Evolutionary conservation across 2,888 invertebrate genomes (phyloP), one percentile per base, ranked within the genome.

Genomic region (Epinotia demarniana): DNA sequence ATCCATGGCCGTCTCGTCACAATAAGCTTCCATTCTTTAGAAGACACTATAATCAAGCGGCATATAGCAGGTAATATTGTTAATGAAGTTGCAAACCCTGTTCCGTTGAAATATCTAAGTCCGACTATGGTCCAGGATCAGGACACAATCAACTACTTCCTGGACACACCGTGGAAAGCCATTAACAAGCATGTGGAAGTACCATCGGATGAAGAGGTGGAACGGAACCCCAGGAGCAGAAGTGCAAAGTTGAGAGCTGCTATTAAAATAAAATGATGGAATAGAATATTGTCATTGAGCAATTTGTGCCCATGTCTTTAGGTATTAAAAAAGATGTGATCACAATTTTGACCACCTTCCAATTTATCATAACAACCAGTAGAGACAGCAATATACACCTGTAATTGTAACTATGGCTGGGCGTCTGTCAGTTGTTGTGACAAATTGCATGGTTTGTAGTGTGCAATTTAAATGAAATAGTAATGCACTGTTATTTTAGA

Each of bases 11-110:
- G 96, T 77, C 87, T 99, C 77, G 96, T 98, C 0, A 96, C 97
- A 0, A 95, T 99, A 58, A 96, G 98, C 16, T 99, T 99, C 89
- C 99, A 99, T 90, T 98, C 98, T 0, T 92, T 99, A 33, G 99
- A 99, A 94, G 99, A 99, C 87, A 97, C 97, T 0, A 97, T 99
- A 78, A 97, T 99, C 0, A 99, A 99, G 87, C 95, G 98, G 12
- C 98, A 99, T 88, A 94, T 99, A 27, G 94, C 95, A 73, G 98
- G 98, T 0, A 96, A 97, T 85, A 93, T 97, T 58, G 93, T 96
- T 27, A 96, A 97, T 84, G 96, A 96, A 81, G 90, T 95, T 6
- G 96, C 96, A 0, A 97, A 97, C 88, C 95, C 95, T 1, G 86
- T 97, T 18, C 96, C 97, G 0, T 89, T 97, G 55, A 97, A 96